A percentile compares a stretch with the other conserved stretches of the same genome.
These are phyloP conservation scores for Heliconius ethilla DNA, from an alignment of 2,888 invertebrate genomes.

Conservation along the genomic window DNA sequence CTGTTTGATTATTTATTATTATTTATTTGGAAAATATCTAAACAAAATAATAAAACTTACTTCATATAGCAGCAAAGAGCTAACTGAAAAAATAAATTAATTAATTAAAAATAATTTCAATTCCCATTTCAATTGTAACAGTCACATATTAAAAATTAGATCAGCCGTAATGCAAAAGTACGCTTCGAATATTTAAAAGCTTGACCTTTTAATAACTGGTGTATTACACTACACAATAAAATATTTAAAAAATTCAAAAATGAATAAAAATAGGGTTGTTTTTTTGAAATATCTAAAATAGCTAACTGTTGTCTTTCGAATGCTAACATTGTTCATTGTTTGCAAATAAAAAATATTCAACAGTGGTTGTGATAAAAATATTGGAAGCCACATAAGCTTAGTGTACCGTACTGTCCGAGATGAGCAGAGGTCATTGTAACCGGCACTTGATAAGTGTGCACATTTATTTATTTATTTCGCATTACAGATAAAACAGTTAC, in stretches of 20 bases:
- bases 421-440: neutral
- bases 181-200: neutral
- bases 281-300: neutral
- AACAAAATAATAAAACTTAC: no score
- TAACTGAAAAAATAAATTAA: no score
- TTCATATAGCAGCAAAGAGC: no score
- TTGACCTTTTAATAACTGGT: neutral
- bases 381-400: neutral
- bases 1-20: no score
- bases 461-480: neutral
- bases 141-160: no score
- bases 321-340: constrained; percentile 11
- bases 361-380: neutral
- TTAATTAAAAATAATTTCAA: no score
- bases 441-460: no score
- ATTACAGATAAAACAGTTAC: neutral
- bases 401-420: neutral
- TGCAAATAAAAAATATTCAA: constrained; percentile 11
- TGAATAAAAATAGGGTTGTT: neutral
- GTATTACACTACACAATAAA: constrained; percentile 2
- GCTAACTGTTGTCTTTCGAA: constrained; percentile 7
- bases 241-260: neutral
- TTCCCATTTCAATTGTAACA: no score
- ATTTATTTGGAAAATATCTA: no score
- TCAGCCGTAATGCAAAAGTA: neutral